These are phyloP conservation scores for Diplodus puntazzo DNA, from an alignment of 2,797 vertebrate genomes.

Conservation along the genomic window DNA sequence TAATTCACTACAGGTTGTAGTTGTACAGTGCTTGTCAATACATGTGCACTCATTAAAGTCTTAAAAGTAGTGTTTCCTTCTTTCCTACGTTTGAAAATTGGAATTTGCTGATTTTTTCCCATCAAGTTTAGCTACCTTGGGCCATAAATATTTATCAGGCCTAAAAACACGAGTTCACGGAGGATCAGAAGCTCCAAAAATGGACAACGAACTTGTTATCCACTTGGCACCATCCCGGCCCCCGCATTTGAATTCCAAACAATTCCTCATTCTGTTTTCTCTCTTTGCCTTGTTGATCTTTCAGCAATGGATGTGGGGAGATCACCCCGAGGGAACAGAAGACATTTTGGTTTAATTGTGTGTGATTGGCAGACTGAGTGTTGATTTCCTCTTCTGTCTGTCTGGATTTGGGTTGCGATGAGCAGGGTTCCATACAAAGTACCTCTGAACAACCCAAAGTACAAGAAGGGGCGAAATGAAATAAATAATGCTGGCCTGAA, in stretches of 20 bases:
- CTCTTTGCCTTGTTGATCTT: conserved; percentile 51
- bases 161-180: conserved; percentile 30
- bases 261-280: conserved; percentile 22
- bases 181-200: conserved; percentile 32
- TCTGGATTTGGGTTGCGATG: conserved; percentile 35
- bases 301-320: conserved; percentile 33
- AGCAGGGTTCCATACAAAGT: conserved; percentile 36
- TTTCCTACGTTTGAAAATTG: neutral
- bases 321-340: conserved; percentile 29
- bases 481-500: conserved; percentile 3
- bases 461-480: neutral
- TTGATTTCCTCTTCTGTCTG: conserved; percentile 47
- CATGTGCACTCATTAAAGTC: neutral
- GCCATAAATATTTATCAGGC: conserved; percentile 57
- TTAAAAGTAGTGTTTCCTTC: neutral
- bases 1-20: neutral
- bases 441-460: conserved; percentile 13
- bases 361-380: conserved; percentile 56
- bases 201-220: conserved; percentile 42
- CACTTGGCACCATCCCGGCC: conserved; percentile 30
- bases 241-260: conserved; percentile 48
- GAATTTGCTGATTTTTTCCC: conserved; percentile 29
- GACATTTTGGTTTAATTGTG: conserved; percentile 60
- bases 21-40: neutral
- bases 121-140: conserved; percentile 33